Conservation (phyloP, 2,797 vertebrate genomes). For the Peromyscus melanophrys region DNA sequence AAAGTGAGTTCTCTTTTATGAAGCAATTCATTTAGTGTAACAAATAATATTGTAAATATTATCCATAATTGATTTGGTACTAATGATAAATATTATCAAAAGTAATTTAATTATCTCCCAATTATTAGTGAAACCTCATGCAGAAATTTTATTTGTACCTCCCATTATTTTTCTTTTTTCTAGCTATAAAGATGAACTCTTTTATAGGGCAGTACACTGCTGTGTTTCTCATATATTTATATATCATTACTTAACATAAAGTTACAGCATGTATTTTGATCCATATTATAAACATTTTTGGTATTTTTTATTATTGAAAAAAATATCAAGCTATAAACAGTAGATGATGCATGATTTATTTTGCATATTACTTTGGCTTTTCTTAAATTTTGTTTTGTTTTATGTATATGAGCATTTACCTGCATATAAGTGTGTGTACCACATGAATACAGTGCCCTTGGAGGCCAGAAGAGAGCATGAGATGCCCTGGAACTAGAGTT, state of each 20-base stretch:
- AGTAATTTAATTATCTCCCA: conserved; percentile 47
- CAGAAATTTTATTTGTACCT: conserved; percentile 33
- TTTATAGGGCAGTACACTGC: background rate
- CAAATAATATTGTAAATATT: conserved; percentile 31
- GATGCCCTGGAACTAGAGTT: background rate
- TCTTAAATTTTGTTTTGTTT: background rate
- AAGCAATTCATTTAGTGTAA: conserved; percentile 38
- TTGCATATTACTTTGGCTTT: conserved; percentile 15
- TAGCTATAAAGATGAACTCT: conserved; percentile 10
- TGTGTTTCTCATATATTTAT: conserved; percentile 46
- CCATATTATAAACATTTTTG: conserved; percentile 45
- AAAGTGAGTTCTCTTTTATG: conserved; percentile 86
- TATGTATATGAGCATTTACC: background rate
- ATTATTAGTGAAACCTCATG: conserved; percentile 17
- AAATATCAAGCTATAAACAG: conserved; percentile 11
- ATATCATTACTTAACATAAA: background rate
- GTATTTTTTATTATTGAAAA: conserved; percentile 43
- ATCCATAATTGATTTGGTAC: background rate
- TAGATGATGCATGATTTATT: background rate
- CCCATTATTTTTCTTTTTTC: conserved; percentile 27
- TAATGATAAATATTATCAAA: conserved; percentile 49
- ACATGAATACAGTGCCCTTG: background rate
- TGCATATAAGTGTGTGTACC: background rate
- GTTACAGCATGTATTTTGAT: conserved; percentile 34
- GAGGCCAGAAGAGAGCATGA: background rate